Base-by-base conservation (phyloP, 2,113 vertebrate genomes). In the Ceyx margarethae region DNA sequence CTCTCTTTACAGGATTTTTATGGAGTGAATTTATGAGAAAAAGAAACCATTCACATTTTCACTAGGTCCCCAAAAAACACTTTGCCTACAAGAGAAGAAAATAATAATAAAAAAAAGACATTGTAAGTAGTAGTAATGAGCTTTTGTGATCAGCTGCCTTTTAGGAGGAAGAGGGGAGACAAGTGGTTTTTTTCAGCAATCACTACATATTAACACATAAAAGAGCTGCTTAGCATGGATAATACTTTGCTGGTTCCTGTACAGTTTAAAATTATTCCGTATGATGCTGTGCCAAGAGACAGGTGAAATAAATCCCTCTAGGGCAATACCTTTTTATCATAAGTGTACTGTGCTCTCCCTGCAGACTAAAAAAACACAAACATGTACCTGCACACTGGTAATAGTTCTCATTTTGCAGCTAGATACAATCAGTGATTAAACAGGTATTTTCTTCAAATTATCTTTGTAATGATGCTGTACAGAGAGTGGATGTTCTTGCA, bases 11-110 rank as follows among this genome's bases (percentile, higher is more conserved):
- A 28, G 5, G 28, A 43, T 42, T 54, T 89, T 45, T 65, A 15
- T 35, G 5, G 16, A 4, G 2, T 73, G 15, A n/a, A 4, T 73
- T 22, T 57, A 57, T 21, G 7, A 28, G 10, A 62, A 66, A 83
- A 77, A 15, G 1, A n/a, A 53, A 57, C 79, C 79, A 67, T 21
- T 2, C 1, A 6, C 26, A 2, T 35, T 54, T 81, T 45, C 19
- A 28, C 21, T 26, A 53, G 6, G 11, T 43, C 4, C 17, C 5
- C 26, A 37, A 19, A 71, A 79, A 62, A 1, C 2, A 75, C 26
- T 67, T 71, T 19, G 22, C 7, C 40, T 31, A 4, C 1, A 0
- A 1, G 0, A 7, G 4, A 16, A 13, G 14, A 31, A 56, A 54
- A 18, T 29, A 56, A 29, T 17, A 18, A 31, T 29, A 56, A 31